Conservation (phyloP, 1,140 invertebrate genomes). For the Tetramorium simillimum region DNA sequence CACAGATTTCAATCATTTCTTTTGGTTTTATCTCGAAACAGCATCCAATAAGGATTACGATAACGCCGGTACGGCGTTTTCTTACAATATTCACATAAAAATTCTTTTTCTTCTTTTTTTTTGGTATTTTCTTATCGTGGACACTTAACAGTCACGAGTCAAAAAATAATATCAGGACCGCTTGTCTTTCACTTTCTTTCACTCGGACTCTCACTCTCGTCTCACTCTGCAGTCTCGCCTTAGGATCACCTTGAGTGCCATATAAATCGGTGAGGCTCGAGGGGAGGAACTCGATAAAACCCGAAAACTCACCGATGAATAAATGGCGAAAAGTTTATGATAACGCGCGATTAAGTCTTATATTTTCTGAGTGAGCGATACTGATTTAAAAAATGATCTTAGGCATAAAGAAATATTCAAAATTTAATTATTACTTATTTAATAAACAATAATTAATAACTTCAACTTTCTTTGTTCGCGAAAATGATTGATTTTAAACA, state of each 20-base stretch:
- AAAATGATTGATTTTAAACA: not conserved
- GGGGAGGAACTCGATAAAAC: slow-evolving; percentile 26
- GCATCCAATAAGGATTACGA: slow-evolving; percentile 34
- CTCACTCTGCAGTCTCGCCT: slow-evolving; percentile 62
- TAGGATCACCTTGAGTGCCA: slow-evolving; percentile 63
- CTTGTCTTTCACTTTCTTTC: slow-evolving; percentile 49
- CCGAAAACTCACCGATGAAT: not conserved
- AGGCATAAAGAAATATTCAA: not conserved
- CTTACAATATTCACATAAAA: slow-evolving; percentile 82
- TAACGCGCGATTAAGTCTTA: not conserved
- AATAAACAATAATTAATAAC: not conserved
- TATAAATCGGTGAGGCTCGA: slow-evolving; percentile 39
- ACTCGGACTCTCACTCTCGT: slow-evolving; percentile 50
- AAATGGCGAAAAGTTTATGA: not conserved
- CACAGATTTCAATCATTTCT: not conserved
- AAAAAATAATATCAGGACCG: slow-evolving; percentile 83
- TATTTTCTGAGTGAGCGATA: not conserved
- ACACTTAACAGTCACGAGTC: slow-evolving; percentile 82
- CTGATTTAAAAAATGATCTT: not conserved
- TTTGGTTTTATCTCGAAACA: slow-evolving; percentile 1
- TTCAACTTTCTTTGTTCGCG: not conserved
- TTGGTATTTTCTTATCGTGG: slow-evolving; percentile 61
- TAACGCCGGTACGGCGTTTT: slow-evolving; percentile 61
- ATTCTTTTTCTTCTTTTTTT: slow-evolving; percentile 71
- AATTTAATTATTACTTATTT: not conserved